Conservation (phyloP, 2,797 vertebrate genomes). For the Coregonus suidteri region DNA sequence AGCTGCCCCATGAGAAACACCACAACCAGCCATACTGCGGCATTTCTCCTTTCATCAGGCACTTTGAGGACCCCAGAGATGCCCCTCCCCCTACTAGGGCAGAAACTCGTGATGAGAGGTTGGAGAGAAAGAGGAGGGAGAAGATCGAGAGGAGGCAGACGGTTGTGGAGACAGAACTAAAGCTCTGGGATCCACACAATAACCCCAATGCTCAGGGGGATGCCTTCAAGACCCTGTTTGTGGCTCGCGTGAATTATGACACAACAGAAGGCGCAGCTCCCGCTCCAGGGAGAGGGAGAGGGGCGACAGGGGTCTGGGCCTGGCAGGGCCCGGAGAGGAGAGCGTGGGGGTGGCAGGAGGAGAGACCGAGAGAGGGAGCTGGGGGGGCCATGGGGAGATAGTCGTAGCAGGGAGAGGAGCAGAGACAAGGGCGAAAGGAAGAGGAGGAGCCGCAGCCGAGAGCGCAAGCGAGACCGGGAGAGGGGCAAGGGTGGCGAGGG, state of each 20-base stretch:
- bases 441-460: too few species aligned
- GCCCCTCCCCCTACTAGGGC: slow-evolving; percentile 92
- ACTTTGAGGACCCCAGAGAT: slow-evolving; percentile 94
- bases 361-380: too few species aligned
- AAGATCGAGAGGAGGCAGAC: slow-evolving; percentile 92
- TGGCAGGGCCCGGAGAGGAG: too few species aligned
- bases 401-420: too few species aligned
- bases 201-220: slow-evolving; percentile 93
- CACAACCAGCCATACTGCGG: slow-evolving; percentile 94
- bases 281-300: too few species aligned
- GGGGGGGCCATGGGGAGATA: too few species aligned
- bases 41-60: slow-evolving; percentile 88
- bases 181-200: slow-evolving; percentile 95
- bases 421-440: too few species aligned
- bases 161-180: slow-evolving; percentile 90
- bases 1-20: slow-evolving; percentile 91
- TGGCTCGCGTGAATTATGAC: slow-evolving; percentile 80
- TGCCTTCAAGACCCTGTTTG: slow-evolving; percentile 94
- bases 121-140: slow-evolving; percentile 93
- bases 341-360: too few species aligned
- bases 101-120: slow-evolving; percentile 89
- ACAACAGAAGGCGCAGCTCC: too few species aligned
- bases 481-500: too few species aligned
- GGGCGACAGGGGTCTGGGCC: too few species aligned
- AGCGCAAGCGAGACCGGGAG: too few species aligned